Evolutionary conservation across 2,113 vertebrate species (phyloP).

Genomic region (Albula goreensis): DNA sequence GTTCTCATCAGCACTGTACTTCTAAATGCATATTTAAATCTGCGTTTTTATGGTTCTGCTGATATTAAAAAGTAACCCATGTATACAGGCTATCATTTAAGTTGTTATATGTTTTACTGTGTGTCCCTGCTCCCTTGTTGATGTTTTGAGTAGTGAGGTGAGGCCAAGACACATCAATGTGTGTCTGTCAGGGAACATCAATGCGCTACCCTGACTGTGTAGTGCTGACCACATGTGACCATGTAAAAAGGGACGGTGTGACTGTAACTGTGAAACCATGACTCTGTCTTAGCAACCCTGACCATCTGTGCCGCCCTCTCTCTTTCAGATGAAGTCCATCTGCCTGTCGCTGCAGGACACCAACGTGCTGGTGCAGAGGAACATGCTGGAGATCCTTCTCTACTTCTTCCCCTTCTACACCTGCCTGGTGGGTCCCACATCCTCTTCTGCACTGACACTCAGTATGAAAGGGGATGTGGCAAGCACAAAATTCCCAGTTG

Average conservation of each 20-base stretch:
- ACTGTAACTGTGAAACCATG: no score
- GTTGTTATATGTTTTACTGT: no score
- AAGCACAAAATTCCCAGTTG: neutral
- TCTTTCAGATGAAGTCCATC: constrained; percentile 78
- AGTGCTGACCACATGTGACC: neutral
- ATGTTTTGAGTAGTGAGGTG: no score
- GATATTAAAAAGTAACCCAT: no score
- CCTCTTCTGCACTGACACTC: neutral
- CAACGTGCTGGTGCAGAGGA: constrained; percentile 92
- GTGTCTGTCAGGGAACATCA: no score
- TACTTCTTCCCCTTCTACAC: constrained; percentile 89
- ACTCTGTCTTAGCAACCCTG: neutral
- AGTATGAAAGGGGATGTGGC: no score
- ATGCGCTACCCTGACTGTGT: neutral
- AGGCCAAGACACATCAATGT: no score
- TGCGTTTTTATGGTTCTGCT: no score
- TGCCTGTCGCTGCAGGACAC: constrained; percentile 86
- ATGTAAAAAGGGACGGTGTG: neutral
- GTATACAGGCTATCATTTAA: no score
- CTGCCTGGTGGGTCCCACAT: constrained; percentile 75
- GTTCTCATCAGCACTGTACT: no score
- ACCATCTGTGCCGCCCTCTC: neutral
- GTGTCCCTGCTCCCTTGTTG: no score
- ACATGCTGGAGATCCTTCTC: constrained; percentile 88
- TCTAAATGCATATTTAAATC: no score